A percentile compares a stretch with the other conserved stretches of the same genome.
Conservation (phyloP, 1,140 invertebrate species). For the Procambarus virginalis region DNA sequence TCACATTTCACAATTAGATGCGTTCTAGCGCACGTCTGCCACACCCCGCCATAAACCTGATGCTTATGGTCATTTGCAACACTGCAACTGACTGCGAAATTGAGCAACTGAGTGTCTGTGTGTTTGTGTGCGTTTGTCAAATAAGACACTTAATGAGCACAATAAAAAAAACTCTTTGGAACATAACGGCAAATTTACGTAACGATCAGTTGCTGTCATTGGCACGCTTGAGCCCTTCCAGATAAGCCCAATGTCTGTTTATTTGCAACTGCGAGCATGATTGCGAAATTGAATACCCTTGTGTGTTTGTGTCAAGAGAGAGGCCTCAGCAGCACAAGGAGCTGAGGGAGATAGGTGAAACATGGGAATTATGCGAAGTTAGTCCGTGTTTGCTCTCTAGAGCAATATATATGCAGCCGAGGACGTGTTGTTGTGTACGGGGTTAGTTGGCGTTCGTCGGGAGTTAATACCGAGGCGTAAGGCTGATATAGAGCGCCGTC, state of each 20-base stretch:
- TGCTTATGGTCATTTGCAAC: neutral
- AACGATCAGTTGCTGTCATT: too few relatives aligned
- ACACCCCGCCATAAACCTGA: neutral
- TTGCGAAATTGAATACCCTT: neutral
- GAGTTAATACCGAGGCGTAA: neutral
- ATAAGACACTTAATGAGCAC: too few relatives aligned
- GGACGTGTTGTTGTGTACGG: neutral
- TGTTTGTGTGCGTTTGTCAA: neutral
- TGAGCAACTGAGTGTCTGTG: constrained; percentile 4
- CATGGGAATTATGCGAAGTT: neutral
- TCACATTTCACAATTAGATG: neutral
- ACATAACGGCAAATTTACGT: too few relatives aligned
- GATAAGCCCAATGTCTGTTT: too few relatives aligned
- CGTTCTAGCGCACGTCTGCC: constrained; percentile 2
- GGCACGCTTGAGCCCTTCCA: too few relatives aligned
- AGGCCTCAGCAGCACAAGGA: neutral
- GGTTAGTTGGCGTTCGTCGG: neutral
- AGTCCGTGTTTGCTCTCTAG: neutral
- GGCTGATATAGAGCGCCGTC: neutral
- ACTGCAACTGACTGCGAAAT: neutral
- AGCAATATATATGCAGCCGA: neutral
- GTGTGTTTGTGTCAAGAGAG: neutral
- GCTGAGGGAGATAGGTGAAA: neutral
- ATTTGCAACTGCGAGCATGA: neutral
- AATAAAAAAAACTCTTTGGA: too few relatives aligned